These are phyloP conservation scores for Musca vetustissima DNA, from an alignment of 1,140 invertebrate genomes.

Conservation along the genomic window DNA sequence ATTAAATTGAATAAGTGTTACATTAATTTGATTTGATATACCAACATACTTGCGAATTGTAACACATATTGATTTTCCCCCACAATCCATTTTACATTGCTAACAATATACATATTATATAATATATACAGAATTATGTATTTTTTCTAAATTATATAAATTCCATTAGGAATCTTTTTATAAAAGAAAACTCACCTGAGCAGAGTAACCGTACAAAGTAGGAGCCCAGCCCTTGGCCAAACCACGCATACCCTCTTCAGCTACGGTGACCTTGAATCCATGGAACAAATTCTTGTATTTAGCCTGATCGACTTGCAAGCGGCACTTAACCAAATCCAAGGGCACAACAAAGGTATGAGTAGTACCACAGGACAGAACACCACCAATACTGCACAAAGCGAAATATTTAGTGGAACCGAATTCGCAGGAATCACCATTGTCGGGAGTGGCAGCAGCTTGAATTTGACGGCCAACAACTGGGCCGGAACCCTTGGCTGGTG, in stretches of 20 bases:
- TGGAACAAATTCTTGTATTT: slow-evolving; percentile 73
- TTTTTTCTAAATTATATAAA: too few species aligned
- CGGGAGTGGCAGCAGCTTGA: slow-evolving; percentile 61
- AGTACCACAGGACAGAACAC: slow-evolving; percentile 91
- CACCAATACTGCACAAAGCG: slow-evolving; percentile 89
- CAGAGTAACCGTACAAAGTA: slow-evolving; percentile 79
- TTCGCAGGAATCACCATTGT: slow-evolving; percentile 75
- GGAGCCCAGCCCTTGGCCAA: slow-evolving; percentile 82
- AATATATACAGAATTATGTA: too few species aligned
- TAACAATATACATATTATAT: too few species aligned
- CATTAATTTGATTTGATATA: too few species aligned
- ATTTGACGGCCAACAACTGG: slow-evolving; percentile 62
- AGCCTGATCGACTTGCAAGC: slow-evolving; percentile 71
- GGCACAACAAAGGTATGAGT: slow-evolving; percentile 85
- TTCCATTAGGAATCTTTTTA: too few species aligned
- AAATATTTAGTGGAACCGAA: slow-evolving; percentile 94
- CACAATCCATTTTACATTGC: too few species aligned
- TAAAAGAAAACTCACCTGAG: slow-evolving; percentile 66
- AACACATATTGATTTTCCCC: too few species aligned
- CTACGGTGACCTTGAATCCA: slow-evolving; percentile 70
- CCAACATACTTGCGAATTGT: too few species aligned
- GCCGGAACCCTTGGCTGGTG: slow-evolving; percentile 38
- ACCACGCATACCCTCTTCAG: slow-evolving; percentile 72
- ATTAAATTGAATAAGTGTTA: too few species aligned
- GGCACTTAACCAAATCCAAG: slow-evolving; percentile 92